Percentiles rank a stretch among this genome's conserved stretches.
These are phyloP conservation scores for Neodiprion lecontei DNA, from an alignment of 1,140 invertebrate species.

Conservation along the genomic window DNA sequence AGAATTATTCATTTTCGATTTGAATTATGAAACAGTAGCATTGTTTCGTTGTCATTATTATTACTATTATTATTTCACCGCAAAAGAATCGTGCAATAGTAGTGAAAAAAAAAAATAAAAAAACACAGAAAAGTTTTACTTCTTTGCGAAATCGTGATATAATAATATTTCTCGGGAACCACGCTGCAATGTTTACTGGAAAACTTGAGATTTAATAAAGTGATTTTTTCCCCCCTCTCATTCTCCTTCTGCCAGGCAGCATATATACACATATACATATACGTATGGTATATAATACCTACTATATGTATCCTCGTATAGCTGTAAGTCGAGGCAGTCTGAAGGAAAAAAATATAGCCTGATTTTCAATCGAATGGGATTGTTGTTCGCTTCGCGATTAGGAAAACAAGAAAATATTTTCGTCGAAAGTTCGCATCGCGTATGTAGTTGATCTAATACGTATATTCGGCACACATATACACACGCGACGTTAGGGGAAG, in stretches of 20 bases:
- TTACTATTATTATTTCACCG: no score
- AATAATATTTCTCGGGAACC: not conserved
- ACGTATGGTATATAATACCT: not conserved
- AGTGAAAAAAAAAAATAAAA: not conserved
- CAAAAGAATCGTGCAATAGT: not conserved
- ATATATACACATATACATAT: not conserved
- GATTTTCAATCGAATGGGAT: conserved; percentile 8
- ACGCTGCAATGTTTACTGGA: not conserved
- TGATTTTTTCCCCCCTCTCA: not conserved
- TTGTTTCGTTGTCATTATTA: no score
- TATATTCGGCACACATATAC: not conserved
- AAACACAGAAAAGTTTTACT: not conserved
- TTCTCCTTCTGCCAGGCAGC: not conserved
- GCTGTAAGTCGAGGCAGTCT: not conserved
- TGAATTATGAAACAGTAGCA: no score
- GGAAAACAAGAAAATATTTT: conserved; percentile 15
- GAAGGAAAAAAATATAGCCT: conserved; percentile 8
- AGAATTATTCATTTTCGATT: no score
- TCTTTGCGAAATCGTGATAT: not conserved
- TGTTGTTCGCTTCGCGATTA: conserved; percentile 12
- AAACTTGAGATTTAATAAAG: not conserved
- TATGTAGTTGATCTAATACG: not conserved
- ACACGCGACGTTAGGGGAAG: not conserved
- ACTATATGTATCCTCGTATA: no score
- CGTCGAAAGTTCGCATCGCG: conserved; percentile 9